Percentiles rank a stretch among this genome's conserved stretches.
Evolutionary conservation across 2,888 invertebrate genomes (phyloP).

Genomic region (Resseliella maxima): DNA sequence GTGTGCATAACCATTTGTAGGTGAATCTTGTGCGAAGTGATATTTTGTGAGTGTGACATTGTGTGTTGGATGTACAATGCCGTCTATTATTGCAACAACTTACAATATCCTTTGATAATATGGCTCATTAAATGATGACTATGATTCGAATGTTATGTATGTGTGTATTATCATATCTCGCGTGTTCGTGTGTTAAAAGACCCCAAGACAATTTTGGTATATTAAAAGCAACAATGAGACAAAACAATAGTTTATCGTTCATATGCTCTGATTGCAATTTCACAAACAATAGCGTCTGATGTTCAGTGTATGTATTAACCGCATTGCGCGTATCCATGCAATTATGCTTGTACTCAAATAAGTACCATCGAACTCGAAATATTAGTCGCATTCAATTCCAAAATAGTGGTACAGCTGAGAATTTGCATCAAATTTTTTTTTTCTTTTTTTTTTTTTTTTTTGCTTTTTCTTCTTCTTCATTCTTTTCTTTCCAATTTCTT

Average conservation of each 20-base stretch:
- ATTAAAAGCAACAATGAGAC: constrained; percentile 25
- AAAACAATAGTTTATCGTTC: constrained; percentile 8
- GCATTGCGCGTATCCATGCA: constrained; percentile 4
- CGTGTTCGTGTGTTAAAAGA: background rate
- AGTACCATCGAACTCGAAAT: no score
- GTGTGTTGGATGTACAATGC: background rate
- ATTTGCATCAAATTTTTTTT: no score
- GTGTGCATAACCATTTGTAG: background rate
- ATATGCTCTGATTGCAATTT: constrained; percentile 4
- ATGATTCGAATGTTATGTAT: background rate
- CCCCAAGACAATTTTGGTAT: constrained; percentile 6
- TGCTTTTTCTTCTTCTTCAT: no score
- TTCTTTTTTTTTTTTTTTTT: no score
- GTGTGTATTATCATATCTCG: background rate
- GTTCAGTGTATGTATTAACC: background rate
- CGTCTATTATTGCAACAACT: background rate
- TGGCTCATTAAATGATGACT: constrained; percentile 34
- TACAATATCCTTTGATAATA: constrained; percentile 17
- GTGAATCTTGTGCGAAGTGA: background rate
- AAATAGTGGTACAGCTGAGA: background rate
- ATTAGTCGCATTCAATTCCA: no score
- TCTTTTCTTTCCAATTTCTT: no score
- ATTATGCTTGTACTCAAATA: no score
- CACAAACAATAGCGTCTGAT: background rate
- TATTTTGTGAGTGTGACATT: background rate